These are phyloP conservation scores for Stichodactyla mertensii DNA, from an alignment of 64 coral and sea anemone genomes.

Conservation along the genomic window DNA sequence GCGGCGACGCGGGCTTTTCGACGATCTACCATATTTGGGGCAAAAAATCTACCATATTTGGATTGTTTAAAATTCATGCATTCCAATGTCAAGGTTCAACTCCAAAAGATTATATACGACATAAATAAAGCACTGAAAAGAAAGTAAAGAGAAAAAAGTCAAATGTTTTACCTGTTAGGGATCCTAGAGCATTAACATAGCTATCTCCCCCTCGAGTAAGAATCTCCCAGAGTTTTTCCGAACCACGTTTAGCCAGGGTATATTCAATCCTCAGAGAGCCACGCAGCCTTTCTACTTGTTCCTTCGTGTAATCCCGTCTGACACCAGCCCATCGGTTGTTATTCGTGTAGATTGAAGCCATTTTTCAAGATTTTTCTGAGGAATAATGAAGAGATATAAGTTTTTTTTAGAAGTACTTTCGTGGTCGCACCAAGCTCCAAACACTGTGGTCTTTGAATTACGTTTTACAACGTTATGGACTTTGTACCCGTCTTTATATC, in stretches of 20 bases:
- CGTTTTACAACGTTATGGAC: background rate
- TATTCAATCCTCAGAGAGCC: constrained; percentile 88
- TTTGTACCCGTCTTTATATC: constrained; percentile 1
- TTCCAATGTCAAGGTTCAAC: background rate
- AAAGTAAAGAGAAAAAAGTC: background rate
- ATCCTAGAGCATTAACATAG: constrained; percentile 88
- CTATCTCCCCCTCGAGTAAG: constrained; percentile 67
- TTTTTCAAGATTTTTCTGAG: background rate
- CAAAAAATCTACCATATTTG: constrained; percentile 16
- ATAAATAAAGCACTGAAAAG: background rate
- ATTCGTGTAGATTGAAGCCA: constrained; percentile 58
- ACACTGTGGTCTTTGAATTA: background rate
- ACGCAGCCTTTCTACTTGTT: constrained; percentile 64
- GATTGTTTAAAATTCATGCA: background rate
- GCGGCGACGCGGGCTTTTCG: constrained; percentile 2
- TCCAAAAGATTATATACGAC: background rate
- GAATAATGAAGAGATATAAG: background rate
- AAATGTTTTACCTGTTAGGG: constrained; percentile 69
- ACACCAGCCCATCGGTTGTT: constrained; percentile 77
- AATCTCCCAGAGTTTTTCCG: constrained; percentile 75
- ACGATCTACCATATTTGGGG: constrained; percentile 14
- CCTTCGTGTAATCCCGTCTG: constrained; percentile 72
- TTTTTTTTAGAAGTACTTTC: background rate
- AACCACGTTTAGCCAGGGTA: constrained; percentile 74
- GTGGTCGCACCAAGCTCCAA: background rate